Evolutionary conservation across 2,113 vertebrate species (phyloP).

Genomic region (Dromiciops gliroides): DNA sequence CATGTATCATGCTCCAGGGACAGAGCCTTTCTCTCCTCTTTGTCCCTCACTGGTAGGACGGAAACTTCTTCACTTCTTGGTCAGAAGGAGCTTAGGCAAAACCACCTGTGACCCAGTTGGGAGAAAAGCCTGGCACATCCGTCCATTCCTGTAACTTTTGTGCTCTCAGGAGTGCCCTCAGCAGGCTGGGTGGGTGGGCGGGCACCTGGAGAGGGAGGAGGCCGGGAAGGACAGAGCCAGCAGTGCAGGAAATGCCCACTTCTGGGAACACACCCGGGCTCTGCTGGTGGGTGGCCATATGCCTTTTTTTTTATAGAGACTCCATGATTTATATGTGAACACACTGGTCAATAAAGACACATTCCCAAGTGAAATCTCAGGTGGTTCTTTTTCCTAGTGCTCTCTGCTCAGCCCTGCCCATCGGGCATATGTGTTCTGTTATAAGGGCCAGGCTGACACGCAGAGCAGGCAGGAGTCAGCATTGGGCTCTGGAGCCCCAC

Average conservation of each 20-base stretch:
- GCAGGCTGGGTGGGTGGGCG: neutral
- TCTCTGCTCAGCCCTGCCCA: neutral
- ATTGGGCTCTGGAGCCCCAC: neutral
- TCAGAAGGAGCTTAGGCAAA: neutral
- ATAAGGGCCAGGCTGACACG: neutral
- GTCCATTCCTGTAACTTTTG: neutral
- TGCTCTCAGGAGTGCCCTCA: neutral
- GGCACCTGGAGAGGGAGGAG: no score
- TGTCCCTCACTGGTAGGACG: neutral
- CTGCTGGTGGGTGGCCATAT: neutral
- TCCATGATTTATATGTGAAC: neutral
- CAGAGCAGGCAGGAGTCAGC: neutral
- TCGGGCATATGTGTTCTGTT: neutral
- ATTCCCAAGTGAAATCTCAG: neutral
- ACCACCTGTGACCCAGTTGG: neutral
- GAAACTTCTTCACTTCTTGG: constrained; percentile 8
- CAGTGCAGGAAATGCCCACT: neutral
- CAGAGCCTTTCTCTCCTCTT: constrained; percentile 22
- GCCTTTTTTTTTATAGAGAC: neutral
- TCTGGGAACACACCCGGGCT: neutral
- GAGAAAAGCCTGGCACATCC: neutral
- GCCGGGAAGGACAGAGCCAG: neutral
- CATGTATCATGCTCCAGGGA: constrained; percentile 30
- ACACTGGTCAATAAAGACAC: neutral
- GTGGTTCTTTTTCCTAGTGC: neutral